Evolutionary conservation across 2,797 vertebrate genomes (phyloP).

Genomic region (Cirrhinus mrigala): DNA sequence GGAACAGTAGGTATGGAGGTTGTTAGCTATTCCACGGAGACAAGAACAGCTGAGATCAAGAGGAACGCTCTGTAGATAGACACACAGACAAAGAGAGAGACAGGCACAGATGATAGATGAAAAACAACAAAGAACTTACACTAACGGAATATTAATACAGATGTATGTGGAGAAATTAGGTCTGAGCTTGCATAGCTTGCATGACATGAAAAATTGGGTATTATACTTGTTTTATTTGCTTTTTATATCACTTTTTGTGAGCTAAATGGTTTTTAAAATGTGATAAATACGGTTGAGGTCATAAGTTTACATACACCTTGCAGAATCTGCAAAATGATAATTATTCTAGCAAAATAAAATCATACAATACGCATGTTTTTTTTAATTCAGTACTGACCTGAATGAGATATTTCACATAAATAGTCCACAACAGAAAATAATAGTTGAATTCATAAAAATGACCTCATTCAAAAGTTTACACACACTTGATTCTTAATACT

Average conservation of each 20-base stretch:
- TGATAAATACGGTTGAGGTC: not conserved
- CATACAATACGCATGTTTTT: too few species aligned
- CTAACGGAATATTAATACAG: not conserved
- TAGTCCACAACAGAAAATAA: too few species aligned
- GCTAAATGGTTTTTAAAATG: not conserved
- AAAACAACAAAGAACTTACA: conserved; percentile 7
- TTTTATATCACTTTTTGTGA: not conserved
- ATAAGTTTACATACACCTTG: too few species aligned
- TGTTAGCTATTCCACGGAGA: conserved; percentile 33
- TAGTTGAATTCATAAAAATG: too few species aligned
- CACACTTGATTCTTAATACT: too few species aligned
- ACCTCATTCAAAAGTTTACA: too few species aligned
- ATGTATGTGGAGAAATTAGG: not conserved
- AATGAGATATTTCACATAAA: too few species aligned
- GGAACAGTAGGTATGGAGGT: not conserved
- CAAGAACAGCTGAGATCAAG: conserved; percentile 27
- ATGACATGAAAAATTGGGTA: not conserved
- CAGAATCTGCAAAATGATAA: too few species aligned
- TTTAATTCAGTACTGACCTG: too few species aligned
- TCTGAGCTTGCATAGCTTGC: not conserved
- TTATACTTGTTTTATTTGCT: not conserved
- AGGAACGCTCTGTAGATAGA: conserved; percentile 26
- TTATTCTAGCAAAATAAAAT: too few species aligned
- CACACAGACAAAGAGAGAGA: conserved; percentile 31
- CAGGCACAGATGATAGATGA: conserved; percentile 24